Percentiles rank a stretch among this genome's conserved stretches.
phyloP scores from a whole-genome alignment of 2,113 vertebrate species.

The Prietella phreatophila region DNA sequence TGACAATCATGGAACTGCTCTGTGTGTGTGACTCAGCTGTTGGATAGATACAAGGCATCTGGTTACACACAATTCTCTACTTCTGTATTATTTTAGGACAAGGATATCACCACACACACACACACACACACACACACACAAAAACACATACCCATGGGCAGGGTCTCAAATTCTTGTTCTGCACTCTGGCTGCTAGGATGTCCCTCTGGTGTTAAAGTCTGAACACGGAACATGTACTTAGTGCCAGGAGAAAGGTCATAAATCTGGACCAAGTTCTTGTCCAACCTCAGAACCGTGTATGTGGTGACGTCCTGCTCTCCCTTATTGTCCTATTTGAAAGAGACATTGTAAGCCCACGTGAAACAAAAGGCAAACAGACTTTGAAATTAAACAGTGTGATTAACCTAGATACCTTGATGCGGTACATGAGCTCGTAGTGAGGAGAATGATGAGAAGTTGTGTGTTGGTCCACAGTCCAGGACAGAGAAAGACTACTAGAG shows the following conservation, averaged over 20 bases:
- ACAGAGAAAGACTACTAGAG: conserved; percentile 81
- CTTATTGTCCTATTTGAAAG: conserved; percentile 62
- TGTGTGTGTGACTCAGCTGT: conserved; percentile 70
- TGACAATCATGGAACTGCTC: conserved; percentile 72
- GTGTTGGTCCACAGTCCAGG: conserved; percentile 82
- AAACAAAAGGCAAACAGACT: not conserved
- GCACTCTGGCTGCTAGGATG: conserved; percentile 77
- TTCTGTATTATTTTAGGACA: not conserved
- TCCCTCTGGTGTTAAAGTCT: conserved; percentile 81
- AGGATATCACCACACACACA: not conserved
- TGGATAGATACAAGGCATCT: conserved; percentile 11
- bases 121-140: not conserved
- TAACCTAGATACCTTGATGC: conserved; percentile 81
- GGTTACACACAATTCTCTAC: not conserved
- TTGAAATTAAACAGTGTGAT: not conserved
- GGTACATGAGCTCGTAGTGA: conserved; percentile 94
- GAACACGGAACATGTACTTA: conserved; percentile 84
- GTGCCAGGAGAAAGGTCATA: conserved; percentile 81
- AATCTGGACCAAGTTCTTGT: conserved; percentile 81
- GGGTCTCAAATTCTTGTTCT: conserved; percentile 84
- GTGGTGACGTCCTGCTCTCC: conserved; percentile 84
- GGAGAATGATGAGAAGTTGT: conserved; percentile 79
- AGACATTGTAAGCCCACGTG: not conserved
- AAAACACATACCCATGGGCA: conserved; percentile 60
- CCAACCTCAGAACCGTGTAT: conserved; percentile 86